Evolutionary conservation across 1,140 invertebrate genomes (phyloP).

Genomic region (Protaetia brevitarsis): DNA sequence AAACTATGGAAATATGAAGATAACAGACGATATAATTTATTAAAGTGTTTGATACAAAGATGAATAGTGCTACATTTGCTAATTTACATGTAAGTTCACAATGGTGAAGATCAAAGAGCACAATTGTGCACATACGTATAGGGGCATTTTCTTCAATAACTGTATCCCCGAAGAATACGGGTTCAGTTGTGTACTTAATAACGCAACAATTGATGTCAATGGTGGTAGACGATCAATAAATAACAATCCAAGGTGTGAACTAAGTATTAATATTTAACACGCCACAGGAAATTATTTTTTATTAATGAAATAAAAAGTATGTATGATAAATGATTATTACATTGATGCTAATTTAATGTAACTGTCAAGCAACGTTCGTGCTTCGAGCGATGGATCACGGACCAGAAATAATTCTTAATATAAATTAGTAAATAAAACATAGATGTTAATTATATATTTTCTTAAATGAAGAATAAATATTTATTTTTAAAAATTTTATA

Average conservation of each 20-base stretch:
- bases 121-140: background rate
- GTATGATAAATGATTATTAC: conserved; percentile 4
- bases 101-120: background rate
- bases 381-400: background rate
- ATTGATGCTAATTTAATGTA: conserved; percentile 4
- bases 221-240: background rate
- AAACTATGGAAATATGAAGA: conserved; percentile 4
- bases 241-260: background rate
- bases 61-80: background rate
- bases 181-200: background rate
- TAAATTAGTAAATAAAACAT: no score
- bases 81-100: background rate
- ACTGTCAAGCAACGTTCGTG: background rate
- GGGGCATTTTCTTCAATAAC: background rate
- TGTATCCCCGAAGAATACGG: background rate
- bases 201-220: background rate
- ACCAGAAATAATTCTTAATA: background rate
- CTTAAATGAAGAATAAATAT: background rate
- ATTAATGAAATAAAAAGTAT: background rate
- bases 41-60: background rate
- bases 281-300: background rate
- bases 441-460: background rate
- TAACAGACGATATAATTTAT: background rate
- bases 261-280: conserved; percentile 1
- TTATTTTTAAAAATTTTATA: background rate